Evolutionary conservation across 2,888 invertebrate species (phyloP).

Genomic region (Carabus problematicus): DNA sequence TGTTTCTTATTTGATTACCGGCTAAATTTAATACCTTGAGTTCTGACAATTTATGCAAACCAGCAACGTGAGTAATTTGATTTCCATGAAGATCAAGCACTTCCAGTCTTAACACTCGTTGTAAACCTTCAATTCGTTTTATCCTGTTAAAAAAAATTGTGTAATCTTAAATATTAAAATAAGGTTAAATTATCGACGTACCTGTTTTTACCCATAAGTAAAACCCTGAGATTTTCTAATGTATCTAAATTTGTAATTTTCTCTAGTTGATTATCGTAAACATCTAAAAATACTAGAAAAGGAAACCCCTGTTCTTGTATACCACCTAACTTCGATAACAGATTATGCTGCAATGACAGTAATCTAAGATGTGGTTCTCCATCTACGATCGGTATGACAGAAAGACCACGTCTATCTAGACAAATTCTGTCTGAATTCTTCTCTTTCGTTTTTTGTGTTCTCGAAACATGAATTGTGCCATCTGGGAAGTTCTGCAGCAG

Average conservation of each 20-base stretch:
- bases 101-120: conserved; percentile 77
- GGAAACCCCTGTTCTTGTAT: conserved; percentile 64
- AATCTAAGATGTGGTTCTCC: conserved; percentile 82
- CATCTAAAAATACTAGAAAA: conserved; percentile 88
- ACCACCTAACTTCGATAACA: conserved; percentile 78
- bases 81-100: conserved; percentile 94
- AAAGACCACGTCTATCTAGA: conserved; percentile 83
- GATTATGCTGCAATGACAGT: conserved; percentile 91
- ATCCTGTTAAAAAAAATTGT: conserved; percentile 64
- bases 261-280: conserved; percentile 94
- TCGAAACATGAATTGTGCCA: conserved; percentile 72
- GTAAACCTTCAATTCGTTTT: conserved; percentile 78
- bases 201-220: conserved; percentile 93
- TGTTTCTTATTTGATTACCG: conserved; percentile 84
- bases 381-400: conserved; percentile 82
- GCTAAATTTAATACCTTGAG: conserved; percentile 92
- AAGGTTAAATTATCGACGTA: conserved; percentile 51
- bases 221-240: conserved; percentile 80
- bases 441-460: conserved; percentile 79
- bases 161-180: not conserved
- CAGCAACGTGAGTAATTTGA: conserved; percentile 74
- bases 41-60: conserved; percentile 73
- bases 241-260: conserved; percentile 80
- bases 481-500: conserved; percentile 68
- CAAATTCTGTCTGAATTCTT: conserved; percentile 88